Evolutionary conservation across 2,797 vertebrate species (phyloP).

Genomic region (Saguinus oedipus): DNA sequence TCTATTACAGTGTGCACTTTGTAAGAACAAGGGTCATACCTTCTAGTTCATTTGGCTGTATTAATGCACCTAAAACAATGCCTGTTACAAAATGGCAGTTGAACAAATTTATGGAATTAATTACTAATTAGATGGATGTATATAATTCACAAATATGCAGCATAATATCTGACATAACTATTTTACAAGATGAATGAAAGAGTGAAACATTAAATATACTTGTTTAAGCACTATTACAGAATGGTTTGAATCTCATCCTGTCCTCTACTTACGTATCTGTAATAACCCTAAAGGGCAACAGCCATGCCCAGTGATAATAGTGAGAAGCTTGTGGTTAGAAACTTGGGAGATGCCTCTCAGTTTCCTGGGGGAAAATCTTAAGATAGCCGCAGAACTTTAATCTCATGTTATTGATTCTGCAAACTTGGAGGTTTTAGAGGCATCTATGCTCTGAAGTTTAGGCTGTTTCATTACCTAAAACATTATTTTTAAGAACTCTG

Average conservation of each 20-base stretch:
- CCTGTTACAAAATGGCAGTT: neutral
- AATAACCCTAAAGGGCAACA: neutral
- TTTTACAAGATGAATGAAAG: neutral
- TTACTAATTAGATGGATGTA: neutral
- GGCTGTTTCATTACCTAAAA: neutral
- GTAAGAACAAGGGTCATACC: neutral
- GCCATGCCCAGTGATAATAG: neutral
- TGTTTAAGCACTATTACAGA: neutral
- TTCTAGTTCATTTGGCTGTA: neutral
- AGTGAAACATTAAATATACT: neutral
- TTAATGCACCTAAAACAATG: neutral
- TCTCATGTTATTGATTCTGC: slow-evolving; percentile 24
- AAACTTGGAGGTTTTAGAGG: neutral
- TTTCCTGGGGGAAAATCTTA: neutral
- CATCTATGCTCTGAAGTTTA: neutral
- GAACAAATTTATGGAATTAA: neutral
- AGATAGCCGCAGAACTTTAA: neutral
- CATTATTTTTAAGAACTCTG: neutral
- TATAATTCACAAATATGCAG: neutral
- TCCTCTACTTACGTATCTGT: neutral
- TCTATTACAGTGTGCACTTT: neutral
- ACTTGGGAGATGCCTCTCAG: neutral
- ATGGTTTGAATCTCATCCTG: neutral
- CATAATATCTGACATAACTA: neutral
- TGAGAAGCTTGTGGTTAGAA: neutral